Evolutionary conservation across 2,888 invertebrate genomes (phyloP).

Genomic region (Drosophila putrida): DNA sequence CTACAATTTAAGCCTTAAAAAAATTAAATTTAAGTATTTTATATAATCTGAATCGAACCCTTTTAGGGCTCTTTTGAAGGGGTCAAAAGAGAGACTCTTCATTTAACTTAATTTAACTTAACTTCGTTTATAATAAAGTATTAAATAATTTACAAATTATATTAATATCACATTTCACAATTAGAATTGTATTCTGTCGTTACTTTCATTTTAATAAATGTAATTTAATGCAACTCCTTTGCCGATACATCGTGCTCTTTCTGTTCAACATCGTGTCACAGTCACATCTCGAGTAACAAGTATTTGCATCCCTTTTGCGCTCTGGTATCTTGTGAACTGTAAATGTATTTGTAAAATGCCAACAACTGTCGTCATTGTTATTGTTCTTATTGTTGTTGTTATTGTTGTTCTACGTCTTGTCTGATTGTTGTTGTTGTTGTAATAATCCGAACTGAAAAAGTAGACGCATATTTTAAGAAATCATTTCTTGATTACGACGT

Average conservation of each 20-base stretch:
- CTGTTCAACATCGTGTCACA: constrained; percentile 10
- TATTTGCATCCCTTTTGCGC: constrained; percentile 76
- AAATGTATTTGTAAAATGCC: constrained; percentile 61
- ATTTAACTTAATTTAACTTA: no score
- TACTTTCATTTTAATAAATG: background rate
- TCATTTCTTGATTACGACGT: constrained; percentile 82
- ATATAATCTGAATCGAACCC: no score
- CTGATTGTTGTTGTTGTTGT: constrained; percentile 60
- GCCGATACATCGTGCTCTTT: constrained; percentile 4
- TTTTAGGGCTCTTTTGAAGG: no score
- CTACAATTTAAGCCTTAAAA: no score
- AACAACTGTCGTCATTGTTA: constrained; percentile 58
- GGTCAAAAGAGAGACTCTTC: no score
- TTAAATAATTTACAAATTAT: no score
- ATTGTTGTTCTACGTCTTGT: constrained; percentile 34
- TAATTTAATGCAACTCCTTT: background rate
- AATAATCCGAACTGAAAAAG: constrained; percentile 82
- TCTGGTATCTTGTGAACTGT: constrained; percentile 39
- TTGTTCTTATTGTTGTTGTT: constrained; percentile 29
- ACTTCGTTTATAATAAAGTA: no score
- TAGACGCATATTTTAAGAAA: constrained; percentile 82
- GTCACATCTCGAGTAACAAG: constrained; percentile 37
- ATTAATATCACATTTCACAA: no score
- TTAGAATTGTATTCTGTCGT: no score
- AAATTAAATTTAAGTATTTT: no score